phyloP scores from a whole-genome alignment of 64 coral and sea anemone genomes.

The Stichodactyla helianthus region DNA sequence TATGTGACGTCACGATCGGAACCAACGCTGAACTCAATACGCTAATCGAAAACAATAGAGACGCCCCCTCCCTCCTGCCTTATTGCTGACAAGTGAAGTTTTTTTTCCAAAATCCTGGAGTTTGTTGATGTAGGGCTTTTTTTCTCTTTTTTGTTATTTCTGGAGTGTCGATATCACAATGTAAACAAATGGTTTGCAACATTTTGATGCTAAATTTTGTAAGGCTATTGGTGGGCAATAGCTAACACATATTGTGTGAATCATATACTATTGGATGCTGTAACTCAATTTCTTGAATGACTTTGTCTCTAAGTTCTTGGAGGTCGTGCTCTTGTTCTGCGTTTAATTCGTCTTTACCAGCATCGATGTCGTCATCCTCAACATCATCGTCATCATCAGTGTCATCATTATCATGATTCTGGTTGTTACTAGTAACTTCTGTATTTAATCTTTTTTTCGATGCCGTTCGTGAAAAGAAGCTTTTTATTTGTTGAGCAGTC shows the following conservation, averaged over 20 bases:
- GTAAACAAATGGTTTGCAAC: slow-evolving; percentile 13
- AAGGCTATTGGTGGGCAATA: background rate
- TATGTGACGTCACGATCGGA: too few species aligned
- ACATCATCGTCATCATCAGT: background rate
- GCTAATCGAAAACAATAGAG: too few species aligned
- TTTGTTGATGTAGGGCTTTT: slow-evolving; percentile 29
- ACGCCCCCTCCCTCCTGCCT: too few species aligned
- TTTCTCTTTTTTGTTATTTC: slow-evolving; percentile 12
- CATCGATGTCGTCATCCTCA: background rate
- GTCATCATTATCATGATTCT: background rate
- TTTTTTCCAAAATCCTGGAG: background rate
- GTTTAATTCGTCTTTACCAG: background rate
- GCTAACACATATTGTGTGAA: slow-evolving; percentile 7
- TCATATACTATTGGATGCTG: slow-evolving; percentile 15
- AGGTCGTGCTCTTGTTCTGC: slow-evolving; percentile 7
- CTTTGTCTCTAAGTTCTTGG: background rate
- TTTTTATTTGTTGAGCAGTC: slow-evolving; percentile 47
- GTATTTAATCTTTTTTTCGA: slow-evolving; percentile 23
- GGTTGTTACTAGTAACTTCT: background rate
- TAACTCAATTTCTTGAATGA: background rate
- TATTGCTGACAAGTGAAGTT: slow-evolving; percentile 10
- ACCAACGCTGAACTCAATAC: too few species aligned
- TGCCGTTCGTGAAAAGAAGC: slow-evolving; percentile 59
- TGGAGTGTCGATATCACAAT: slow-evolving; percentile 26
- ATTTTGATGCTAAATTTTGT: slow-evolving; percentile 21